phyloP scores from a whole-genome alignment of 2,113 vertebrate species.

The Pionites leucogaster region DNA sequence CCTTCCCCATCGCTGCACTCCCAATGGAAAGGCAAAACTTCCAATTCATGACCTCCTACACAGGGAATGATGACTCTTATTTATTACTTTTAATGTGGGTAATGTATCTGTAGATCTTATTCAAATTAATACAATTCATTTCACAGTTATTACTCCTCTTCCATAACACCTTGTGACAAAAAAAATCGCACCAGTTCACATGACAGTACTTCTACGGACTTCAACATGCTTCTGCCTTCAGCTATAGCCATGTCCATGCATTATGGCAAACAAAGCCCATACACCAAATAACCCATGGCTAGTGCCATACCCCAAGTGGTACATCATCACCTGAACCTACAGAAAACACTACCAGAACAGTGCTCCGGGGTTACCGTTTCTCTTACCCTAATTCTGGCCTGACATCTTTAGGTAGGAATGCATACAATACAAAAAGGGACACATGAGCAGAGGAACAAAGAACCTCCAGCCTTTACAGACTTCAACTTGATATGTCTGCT shows the following conservation, averaged over 20 bases:
- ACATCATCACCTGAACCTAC: accelerated
- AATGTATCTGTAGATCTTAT: background rate
- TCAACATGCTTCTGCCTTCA: background rate
- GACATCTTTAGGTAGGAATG: background rate
- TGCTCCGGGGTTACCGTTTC: background rate
- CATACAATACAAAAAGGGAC: background rate
- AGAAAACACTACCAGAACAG: background rate
- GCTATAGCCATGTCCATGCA: background rate
- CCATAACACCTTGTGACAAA: background rate
- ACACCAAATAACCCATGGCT: accelerated
- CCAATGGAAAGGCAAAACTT: background rate
- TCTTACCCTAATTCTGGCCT: background rate
- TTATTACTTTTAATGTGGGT: background rate
- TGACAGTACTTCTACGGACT: background rate
- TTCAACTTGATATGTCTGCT: background rate
- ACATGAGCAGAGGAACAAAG: background rate
- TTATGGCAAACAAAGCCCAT: background rate
- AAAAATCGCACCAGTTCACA: background rate
- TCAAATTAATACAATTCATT: background rate
- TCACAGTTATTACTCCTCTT: background rate
- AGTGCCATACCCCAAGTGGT: background rate
- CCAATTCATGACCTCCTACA: background rate
- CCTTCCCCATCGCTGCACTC: background rate
- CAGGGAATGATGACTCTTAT: background rate
- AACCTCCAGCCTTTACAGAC: accelerated